Evolutionary conservation across 2,888 invertebrate genomes (phyloP).

Genomic region (Drosophila hawaiiensis): DNA sequence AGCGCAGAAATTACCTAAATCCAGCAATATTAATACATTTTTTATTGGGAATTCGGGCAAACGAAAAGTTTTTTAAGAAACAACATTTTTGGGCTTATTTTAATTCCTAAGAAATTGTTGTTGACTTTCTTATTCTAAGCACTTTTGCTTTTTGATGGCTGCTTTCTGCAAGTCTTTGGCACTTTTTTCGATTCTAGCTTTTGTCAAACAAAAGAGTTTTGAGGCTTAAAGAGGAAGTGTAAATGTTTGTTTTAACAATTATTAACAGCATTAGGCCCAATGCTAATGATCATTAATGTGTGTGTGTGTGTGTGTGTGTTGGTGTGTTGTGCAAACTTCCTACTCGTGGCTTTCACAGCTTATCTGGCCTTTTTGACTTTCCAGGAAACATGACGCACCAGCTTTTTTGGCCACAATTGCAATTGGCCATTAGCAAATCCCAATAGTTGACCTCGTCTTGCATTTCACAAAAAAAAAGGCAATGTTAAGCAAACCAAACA

Average conservation of each 20-base stretch:
- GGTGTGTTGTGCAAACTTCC: conserved; percentile 66
- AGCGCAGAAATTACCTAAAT: background rate
- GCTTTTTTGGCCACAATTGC: conserved; percentile 18
- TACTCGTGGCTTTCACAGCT: conserved; percentile 64
- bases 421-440: conserved; percentile 27
- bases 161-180: background rate
- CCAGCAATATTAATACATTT: background rate
- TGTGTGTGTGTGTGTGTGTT: conserved; percentile 3
- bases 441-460: conserved; percentile 54
- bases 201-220: conserved; percentile 17
- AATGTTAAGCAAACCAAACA: conserved; percentile 15
- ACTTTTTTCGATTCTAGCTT: background rate
- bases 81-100: background rate
- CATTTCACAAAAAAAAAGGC: conserved; percentile 45
- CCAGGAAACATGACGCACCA: conserved; percentile 55
- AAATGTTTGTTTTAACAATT: conserved; percentile 58
- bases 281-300: background rate
- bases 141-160: too few relatives aligned
- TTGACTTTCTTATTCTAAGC: background rate
- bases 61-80: background rate
- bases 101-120: background rate
- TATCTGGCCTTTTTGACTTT: conserved; percentile 21
- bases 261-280: background rate
- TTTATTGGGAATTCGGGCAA: background rate
- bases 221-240: conserved; percentile 55